Base-by-base conservation (phyloP, 2,888 invertebrate species). In the Drosophila merina region DNA sequence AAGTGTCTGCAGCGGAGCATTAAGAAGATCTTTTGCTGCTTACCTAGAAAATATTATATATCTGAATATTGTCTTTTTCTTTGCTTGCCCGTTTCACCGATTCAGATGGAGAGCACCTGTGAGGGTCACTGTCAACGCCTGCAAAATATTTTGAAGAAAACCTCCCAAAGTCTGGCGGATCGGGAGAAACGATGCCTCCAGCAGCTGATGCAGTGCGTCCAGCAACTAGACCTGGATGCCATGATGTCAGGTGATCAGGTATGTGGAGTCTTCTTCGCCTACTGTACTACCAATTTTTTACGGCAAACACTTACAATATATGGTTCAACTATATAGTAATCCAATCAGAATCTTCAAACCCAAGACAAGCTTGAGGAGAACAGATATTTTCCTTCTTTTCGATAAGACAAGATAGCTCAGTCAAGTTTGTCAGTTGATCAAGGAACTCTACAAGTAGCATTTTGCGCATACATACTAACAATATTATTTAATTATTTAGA, bases 171-270 rank as follows among this genome's bases (percentile, higher is more conserved):
- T n/a, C 26, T 86, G 52, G 71, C 81, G 45, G 89, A 90, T 60
- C 90, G 89, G 67, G 95, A 95, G 79, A 93, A 93, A 86, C 92
- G 93, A 52, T 94, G 94, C 77, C 91, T 95, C 84, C 94, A 94
- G 80, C 94, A 94, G 88, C 93, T 94, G 50, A 88, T 94, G 64
- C 93, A 93, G 89, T 91, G 94, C 79, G 91, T 95, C 68, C 94
- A 94, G 88, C 94, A 94, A 81, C 91, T 93, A 50, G 94, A 94
- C 88, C 91, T 93, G 57, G 90, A 94, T 76, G 88, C 90, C 77
- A 66, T 85, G 83, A 51, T 42, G 55, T 44, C 70, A 14, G 57
- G 78, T 20, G 79, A 82, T n/a, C 79, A 88, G 84, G 91, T 90
- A 30, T 1, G 60, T 49, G 8, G 6, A 25, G 6, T 8, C 0